Conservation (phyloP, 2,113 vertebrate genomes). For the Nannospalax galili region DNA sequence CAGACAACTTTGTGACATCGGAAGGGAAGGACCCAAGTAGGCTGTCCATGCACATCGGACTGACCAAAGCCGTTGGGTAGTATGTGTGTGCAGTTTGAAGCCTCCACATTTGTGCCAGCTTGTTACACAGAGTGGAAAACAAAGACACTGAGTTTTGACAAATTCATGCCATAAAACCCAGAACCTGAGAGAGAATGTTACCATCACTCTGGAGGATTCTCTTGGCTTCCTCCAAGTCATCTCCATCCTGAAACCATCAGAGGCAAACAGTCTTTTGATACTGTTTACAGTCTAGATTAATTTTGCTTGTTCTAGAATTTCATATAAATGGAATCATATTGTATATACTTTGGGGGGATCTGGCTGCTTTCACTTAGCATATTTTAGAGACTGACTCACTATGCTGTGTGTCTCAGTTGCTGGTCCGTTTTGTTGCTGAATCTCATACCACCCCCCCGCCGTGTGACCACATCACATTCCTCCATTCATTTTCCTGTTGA, state of each 20-base stretch:
- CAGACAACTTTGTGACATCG: neutral
- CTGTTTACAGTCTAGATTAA: neutral
- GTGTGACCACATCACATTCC: neutral
- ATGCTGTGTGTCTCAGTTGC: no score
- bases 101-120: neutral
- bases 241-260: neutral
- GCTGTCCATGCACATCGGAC: accelerated
- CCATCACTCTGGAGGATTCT: neutral
- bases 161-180: neutral
- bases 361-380: neutral
- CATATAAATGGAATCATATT: neutral
- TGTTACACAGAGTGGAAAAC: neutral
- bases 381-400: neutral
- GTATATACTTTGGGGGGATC: neutral
- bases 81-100: neutral
- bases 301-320: neutral
- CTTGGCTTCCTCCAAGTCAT: neutral
- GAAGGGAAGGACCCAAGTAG: neutral
- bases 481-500: neutral
- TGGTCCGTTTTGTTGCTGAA: neutral
- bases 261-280: neutral
- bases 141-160: neutral
- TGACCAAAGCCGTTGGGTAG: neutral
- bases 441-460: neutral
- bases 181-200: no score